Evolutionary conservation across 2,888 invertebrate species (phyloP), one percentile per base, ranked within the genome.

Genomic region (Pyrrhia umbra): DNA sequence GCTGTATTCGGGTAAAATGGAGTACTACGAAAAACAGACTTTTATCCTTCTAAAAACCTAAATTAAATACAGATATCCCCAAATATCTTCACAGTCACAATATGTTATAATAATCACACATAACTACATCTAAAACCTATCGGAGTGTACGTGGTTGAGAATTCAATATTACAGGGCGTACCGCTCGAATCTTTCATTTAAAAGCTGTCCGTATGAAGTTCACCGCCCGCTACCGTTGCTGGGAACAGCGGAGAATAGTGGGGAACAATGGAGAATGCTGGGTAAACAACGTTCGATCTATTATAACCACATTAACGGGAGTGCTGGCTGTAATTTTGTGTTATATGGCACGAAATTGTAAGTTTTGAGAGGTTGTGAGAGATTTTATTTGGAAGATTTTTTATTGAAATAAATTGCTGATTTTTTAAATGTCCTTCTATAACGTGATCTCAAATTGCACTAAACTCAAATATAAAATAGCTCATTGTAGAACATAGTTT

Each of bases 101-200:
- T 27, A 30, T 47, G 51, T 39, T 51, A 68, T 73, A 72, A 57
- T 57, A 60, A 60, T 66, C 51, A 57, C 30, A 71, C 42, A 52
- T 66, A 66, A 62, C 50, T 59, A 56, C 6, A 72, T 61, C 57
- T n/a, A 65, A 71, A 61, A 68, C 15, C 25, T 50, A 51, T 61
- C 27, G 60, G 55, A 63, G 66, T 64, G 58, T 67, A 77, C 47
- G 75, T 47, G 78, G 59, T 58, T 49, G 56, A 62, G 78, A 75
- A 77, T 80, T 71, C 67, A 77, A 80, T 79, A 71, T 80, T 71
- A 77, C 68, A 76, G 75, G 76, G 72, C 51, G 83, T 74, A 82
- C 78, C 83, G 40, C 55, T 57, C 81, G 81, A 89, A 90, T 90
- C 90, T 90, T 91, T 91, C 87, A 88, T 90, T 90, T 90, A 87